Percentiles rank a stretch among this genome's conserved stretches.
Conservation (phyloP, 2,888 invertebrate genomes). For the Vanessa cardui region DNA sequence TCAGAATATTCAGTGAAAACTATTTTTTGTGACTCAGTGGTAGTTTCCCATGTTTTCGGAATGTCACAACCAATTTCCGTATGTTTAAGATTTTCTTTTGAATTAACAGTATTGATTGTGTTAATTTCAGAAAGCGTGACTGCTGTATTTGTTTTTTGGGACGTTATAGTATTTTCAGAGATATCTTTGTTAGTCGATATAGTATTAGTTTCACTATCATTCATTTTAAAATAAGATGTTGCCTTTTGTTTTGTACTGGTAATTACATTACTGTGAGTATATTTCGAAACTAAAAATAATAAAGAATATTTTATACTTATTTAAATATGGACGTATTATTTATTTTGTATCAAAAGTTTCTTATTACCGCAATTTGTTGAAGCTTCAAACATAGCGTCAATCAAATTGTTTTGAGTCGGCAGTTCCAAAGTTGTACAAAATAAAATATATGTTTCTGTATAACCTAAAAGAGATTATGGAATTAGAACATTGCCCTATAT, state of each 20-base stretch:
- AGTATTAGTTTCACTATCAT: background rate
- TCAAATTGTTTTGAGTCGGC: conserved; percentile 1
- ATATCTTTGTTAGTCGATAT: background rate
- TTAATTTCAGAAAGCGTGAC: background rate
- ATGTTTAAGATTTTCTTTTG: background rate
- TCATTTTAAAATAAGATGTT: background rate
- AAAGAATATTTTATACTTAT: background rate
- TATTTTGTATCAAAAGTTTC: background rate
- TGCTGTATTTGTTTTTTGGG: background rate
- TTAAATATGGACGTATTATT: background rate
- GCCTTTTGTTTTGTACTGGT: background rate
- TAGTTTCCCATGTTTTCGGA: background rate
- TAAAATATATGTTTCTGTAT: conserved; percentile 51
- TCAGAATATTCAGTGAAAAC: background rate
- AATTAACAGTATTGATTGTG: background rate
- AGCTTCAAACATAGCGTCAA: background rate
- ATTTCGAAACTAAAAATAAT: background rate
- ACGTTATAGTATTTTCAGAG: background rate
- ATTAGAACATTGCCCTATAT: conserved; percentile 39
- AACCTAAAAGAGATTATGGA: conserved; percentile 41
- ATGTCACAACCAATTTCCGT: background rate
- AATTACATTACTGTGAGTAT: background rate
- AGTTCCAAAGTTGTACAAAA: conserved; percentile 42
- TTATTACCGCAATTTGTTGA: conserved; percentile 7
- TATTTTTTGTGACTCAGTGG: background rate